Conservation (phyloP, 2,113 vertebrate species). For the Callorhinus ursinus region DNA sequence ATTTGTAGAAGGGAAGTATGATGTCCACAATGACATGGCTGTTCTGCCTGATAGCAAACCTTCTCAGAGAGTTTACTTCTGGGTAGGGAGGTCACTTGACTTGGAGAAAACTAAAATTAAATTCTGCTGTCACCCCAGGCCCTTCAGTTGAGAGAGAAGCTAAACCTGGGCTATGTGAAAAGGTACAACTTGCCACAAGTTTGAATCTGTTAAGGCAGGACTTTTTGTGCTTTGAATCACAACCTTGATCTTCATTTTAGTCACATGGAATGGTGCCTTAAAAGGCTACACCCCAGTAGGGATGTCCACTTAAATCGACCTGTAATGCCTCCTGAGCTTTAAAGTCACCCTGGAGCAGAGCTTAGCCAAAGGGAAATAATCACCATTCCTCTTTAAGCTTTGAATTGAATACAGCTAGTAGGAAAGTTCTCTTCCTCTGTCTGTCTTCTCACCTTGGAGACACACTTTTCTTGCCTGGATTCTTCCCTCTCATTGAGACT, state of each 20-base stretch:
- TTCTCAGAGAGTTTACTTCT: not conserved
- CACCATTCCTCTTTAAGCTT: conserved; percentile 15
- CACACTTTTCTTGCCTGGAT: not conserved
- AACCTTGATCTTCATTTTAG: conserved; percentile 58
- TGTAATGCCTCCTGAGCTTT: not conserved
- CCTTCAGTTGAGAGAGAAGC: not conserved
- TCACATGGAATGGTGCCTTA: not conserved
- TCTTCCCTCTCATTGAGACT: not conserved
- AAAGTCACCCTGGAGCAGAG: conserved; percentile 13
- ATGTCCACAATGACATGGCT: not conserved
- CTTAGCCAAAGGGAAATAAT: conserved; percentile 39
- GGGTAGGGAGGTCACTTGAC: not conserved
- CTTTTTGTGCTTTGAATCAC: conserved; percentile 23
- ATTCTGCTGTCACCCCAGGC: not conserved
- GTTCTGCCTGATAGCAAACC: not conserved
- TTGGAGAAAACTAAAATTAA: not conserved
- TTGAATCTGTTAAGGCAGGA: conserved; percentile 48
- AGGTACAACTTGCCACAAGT: conserved; percentile 41
- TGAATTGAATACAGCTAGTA: not conserved
- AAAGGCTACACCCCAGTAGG: not conserved
- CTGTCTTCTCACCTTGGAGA: not conserved
- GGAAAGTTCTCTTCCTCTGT: not conserved
- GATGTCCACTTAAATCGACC: conserved; percentile 23
- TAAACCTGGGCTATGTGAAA: not conserved
- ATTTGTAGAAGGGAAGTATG: not conserved